Evolutionary conservation across 2,113 vertebrate genomes (phyloP).

Genomic region (Alligator sinensis): DNA sequence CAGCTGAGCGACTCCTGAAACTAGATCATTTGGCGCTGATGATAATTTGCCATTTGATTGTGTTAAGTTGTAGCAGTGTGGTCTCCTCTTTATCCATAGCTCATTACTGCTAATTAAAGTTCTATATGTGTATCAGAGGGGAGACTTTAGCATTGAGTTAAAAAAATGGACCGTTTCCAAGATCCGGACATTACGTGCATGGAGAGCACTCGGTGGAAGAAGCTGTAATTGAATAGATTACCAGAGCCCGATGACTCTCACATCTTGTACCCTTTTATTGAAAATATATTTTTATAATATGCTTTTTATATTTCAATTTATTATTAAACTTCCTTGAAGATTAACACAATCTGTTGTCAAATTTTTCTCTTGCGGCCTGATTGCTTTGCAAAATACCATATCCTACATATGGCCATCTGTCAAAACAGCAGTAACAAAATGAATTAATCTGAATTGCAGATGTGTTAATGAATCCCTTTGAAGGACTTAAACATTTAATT

Average conservation of each 20-base stretch:
- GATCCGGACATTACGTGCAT: background rate
- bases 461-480: slow-evolving; percentile 77
- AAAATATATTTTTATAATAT: slow-evolving; percentile 50
- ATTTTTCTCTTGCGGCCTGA: slow-evolving; percentile 59
- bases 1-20: background rate
- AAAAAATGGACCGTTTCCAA: slow-evolving; percentile 20
- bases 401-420: slow-evolving; percentile 73
- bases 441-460: slow-evolving; percentile 76
- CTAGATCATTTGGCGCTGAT: background rate
- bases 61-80: slow-evolving; percentile 21
- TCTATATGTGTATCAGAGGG: slow-evolving; percentile 35
- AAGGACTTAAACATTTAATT: slow-evolving; percentile 78
- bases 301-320: slow-evolving; percentile 47
- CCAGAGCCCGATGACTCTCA: background rate
- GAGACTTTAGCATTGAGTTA: slow-evolving; percentile 34
- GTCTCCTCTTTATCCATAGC: slow-evolving; percentile 21
- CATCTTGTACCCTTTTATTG: background rate
- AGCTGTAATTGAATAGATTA: slow-evolving; percentile 21
- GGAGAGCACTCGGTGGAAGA: slow-evolving; percentile 7
- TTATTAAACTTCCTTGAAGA: slow-evolving; percentile 62
- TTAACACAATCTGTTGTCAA: slow-evolving; percentile 62
- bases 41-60: background rate
- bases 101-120: slow-evolving; percentile 36
- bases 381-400: slow-evolving; percentile 60
- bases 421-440: slow-evolving; percentile 75